Conservation (phyloP, 2,888 invertebrate genomes). For the Ptilodon capucinus region DNA sequence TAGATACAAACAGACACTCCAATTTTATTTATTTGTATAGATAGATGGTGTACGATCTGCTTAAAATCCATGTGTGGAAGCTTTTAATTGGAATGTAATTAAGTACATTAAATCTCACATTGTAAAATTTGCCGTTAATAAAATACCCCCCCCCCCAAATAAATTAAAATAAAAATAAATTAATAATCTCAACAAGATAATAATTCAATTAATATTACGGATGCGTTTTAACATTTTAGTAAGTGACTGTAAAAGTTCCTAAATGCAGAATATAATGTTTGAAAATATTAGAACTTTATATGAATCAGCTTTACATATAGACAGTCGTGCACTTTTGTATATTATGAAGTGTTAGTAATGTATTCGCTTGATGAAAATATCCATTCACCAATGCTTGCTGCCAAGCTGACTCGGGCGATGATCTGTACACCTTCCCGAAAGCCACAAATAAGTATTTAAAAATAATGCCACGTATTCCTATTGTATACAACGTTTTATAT, state of each 20-base stretch:
- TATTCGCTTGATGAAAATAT: conserved; percentile 21
- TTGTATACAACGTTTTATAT: conserved; percentile 42
- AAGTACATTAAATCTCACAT: too few species aligned
- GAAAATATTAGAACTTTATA: background rate
- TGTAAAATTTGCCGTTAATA: too few species aligned
- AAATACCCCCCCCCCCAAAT: too few species aligned
- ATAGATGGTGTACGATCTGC: too few species aligned
- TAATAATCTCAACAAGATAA: too few species aligned
- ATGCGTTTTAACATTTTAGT: background rate
- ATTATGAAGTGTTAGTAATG: background rate
- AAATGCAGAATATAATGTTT: background rate
- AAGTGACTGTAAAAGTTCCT: background rate
- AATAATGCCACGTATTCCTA: conserved; percentile 37
- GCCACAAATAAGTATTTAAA: conserved; percentile 37
- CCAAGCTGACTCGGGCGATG: conserved; percentile 28
- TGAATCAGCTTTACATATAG: background rate
- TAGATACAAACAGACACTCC: too few species aligned
- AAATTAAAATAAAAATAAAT: too few species aligned
- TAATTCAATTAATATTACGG: background rate
- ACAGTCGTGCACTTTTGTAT: background rate
- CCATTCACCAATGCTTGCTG: conserved; percentile 16
- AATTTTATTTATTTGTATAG: too few species aligned
- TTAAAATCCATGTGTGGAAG: too few species aligned
- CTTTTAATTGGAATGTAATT: too few species aligned
- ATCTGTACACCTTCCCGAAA: conserved; percentile 30